phyloP scores from a whole-genome alignment of 1,140 invertebrate genomes.

The Platorchestia sp. region DNA sequence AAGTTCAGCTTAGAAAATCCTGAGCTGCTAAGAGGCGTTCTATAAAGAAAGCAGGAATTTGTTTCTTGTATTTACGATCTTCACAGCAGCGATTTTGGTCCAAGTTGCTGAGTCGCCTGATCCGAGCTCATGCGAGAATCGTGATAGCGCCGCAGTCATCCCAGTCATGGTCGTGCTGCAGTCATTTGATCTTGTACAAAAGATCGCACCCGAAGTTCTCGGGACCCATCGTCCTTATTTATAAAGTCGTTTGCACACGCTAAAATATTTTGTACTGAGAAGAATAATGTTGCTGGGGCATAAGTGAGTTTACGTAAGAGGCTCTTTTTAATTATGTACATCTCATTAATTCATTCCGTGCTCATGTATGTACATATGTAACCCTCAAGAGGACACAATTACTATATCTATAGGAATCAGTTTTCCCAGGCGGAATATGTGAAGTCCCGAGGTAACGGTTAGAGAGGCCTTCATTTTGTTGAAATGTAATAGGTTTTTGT shows the following conservation, averaged over 20 bases:
- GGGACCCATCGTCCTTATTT: background rate
- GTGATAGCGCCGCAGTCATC: background rate
- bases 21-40: background rate
- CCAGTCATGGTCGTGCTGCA: background rate
- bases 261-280: background rate
- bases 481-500: too few species aligned
- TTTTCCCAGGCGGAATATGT: too few species aligned
- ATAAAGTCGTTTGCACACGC: background rate
- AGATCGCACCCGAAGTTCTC: background rate
- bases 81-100: background rate
- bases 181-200: slow-evolving; percentile 9
- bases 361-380: too few species aligned
- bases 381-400: too few species aligned
- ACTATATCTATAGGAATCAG: too few species aligned
- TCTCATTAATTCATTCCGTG: too few species aligned
- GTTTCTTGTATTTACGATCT: slow-evolving; percentile 1
- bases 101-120: background rate
- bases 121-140: background rate
- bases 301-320: background rate
- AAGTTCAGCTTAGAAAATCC: background rate
- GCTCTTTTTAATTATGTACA: background rate
- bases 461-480: too few species aligned
- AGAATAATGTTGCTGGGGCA: too few species aligned
- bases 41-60: background rate
- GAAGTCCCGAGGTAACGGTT: too few species aligned